Evolutionary conservation across 1,140 invertebrate genomes (phyloP).

Genomic region (Lucilia sericata): DNA sequence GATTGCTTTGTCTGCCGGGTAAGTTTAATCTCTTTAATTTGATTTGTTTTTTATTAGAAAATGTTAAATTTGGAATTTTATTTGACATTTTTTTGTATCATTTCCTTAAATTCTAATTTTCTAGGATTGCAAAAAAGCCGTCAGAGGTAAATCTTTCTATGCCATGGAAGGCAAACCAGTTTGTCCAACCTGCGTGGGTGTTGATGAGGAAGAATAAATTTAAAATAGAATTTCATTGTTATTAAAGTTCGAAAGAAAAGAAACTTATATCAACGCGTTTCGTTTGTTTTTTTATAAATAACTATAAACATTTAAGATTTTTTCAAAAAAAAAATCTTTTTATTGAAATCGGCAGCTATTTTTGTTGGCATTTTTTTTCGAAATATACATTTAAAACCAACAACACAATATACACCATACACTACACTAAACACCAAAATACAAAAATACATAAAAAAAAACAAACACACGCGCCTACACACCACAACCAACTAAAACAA

Average conservation of each 20-base stretch:
- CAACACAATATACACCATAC: background rate
- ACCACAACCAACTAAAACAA: too few relatives aligned
- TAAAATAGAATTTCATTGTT: conserved; percentile 47
- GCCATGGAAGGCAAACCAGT: conserved; percentile 93
- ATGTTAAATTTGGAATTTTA: background rate
- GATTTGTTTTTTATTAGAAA: background rate
- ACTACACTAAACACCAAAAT: conserved; percentile 23
- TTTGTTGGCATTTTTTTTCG: conserved; percentile 16
- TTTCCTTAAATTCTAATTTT: conserved; percentile 53
- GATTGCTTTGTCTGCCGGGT: conserved; percentile 99
- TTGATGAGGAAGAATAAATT: conserved; percentile 85
- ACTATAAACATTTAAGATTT: background rate
- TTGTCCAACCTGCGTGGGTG: conserved; percentile 89
- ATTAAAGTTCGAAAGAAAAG: conserved; percentile 14
- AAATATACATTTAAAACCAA: background rate
- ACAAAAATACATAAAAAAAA: background rate
- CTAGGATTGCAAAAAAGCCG: conserved; percentile 92
- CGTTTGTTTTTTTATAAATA: conserved; percentile 11
- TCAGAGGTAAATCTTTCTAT: conserved; percentile 95
- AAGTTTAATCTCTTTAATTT: conserved; percentile 69
- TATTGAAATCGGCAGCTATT: conserved; percentile 18
- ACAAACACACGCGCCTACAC: conserved; percentile 13
- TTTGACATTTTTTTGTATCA: conserved; percentile 36
- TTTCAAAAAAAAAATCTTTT: conserved; percentile 12
- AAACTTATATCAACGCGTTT: conserved; percentile 30